Evolutionary conservation across 2,888 invertebrate species (phyloP), one percentile per base, ranked within the genome.

Genomic region (Oeneis ivallda): DNA sequence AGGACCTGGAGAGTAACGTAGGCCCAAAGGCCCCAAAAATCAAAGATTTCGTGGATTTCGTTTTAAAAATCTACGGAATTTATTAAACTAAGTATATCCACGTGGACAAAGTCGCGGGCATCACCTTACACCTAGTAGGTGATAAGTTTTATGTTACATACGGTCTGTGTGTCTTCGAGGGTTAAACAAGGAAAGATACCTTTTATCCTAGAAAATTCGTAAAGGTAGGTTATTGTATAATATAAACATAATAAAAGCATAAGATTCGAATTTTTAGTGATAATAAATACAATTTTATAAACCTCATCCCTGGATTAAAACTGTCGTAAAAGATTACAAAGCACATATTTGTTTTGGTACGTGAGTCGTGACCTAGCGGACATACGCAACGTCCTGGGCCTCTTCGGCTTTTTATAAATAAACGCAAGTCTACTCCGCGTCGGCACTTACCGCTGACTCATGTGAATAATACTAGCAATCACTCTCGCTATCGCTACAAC

Each of bases 381-480:
- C 67, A 69, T 58, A 61, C 56, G 60, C 58, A 68, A 67, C 70
- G 71, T 67, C 67, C 65, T 72, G 53, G 70, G 70, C 69, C 69
- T 69, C 70, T 66, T 66, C 70, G 70, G 74, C 71, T 60, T 71
- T 75, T 74, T 77, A 79, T 75, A 78, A 76, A 78, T 77, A 76
- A 79, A 75, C 74, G 66, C 63, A 61, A 71, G 71, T 70, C 70
- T 66, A 70, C 68, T 66, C 64, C 67, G 71, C 59, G 26, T 66
- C 69, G 71, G 54, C 62, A 71, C 70, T 71, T 64, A 64, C 58
- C 59, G 41, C 73, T 79, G 76, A 79, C 70, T 79, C 78, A 80
- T 64, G 57, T 65, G 54, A 64, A 52, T 47, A 26, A 58, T 52
- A n/a, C 47, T 61, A 59, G 45, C 63, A 64, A 59, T 67, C 67